Base-by-base conservation (phyloP, 2,888 invertebrate species). In the Exephanes ischioxanthus region DNA sequence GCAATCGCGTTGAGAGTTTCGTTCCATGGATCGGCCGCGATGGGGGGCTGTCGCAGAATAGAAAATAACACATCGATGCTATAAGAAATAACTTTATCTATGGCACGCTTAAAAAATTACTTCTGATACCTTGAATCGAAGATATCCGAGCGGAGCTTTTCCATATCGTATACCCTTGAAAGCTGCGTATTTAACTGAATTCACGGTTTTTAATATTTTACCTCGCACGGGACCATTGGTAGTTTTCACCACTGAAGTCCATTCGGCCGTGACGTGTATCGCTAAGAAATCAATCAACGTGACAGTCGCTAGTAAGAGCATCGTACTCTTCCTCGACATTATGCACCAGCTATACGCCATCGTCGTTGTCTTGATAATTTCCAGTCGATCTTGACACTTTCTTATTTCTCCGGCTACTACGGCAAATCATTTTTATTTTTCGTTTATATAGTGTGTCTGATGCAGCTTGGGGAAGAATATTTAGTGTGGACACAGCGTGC, bases 151-250 rank as follows among this genome's bases (percentile, higher is more conserved):
- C n/a, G 91, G 90, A 37, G 90, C 86, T 67, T 88, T 83, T 0
- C 88, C 92, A 72, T 89, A 91, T 7, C 89, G 90, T 37, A 92
- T 91, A 7, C 90, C 91, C 72, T 76, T 88, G 26, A 91, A 92
- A 3, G 89, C 63, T n/a, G 87, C 84, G 72, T 88, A 91, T 26
- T 61, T 16, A 1, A 85, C 30, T 2, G 61, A 53, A 14, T 84
- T 80, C 22, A 84, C 30, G 4, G 91, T 90, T 2, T 37, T 78
- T 22, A 88, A 79, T 77, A 90, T 70, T 66, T 80, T 80, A 22
- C 91, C 91, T 61, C 83, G 86, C 2, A 91, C 88, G n/a, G 86
- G 82, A 41, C 91, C 91, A 7, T 77, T 88, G 16, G 81, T 80
- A 3, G 90, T 90, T n/a, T 80, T 9, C 3, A 91, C 76, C 16